Evolutionary conservation across 2,113 vertebrate species (phyloP).

Genomic region (Atractosteus spatula): DNA sequence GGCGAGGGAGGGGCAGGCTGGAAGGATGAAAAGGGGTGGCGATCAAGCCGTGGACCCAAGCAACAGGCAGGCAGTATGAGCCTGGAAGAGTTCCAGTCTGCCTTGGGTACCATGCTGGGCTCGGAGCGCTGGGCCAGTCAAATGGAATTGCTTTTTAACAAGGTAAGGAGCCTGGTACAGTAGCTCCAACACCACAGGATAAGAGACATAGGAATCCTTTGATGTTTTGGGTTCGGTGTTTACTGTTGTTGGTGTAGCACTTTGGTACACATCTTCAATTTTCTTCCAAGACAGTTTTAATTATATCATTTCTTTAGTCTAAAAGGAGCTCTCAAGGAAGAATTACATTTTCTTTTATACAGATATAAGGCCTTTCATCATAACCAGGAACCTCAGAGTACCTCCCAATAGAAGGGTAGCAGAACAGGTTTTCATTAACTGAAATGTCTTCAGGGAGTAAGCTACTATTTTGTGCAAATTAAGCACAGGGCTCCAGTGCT

Average conservation of each 20-base stretch:
- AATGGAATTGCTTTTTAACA: conserved; percentile 47
- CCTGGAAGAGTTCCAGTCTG: conserved; percentile 46
- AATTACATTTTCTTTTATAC: too few species aligned
- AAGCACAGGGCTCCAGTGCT: too few species aligned
- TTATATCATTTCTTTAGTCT: too few species aligned
- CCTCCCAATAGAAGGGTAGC: too few species aligned
- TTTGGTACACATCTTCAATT: background rate
- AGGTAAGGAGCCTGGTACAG: conserved; percentile 33
- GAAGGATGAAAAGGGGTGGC: background rate
- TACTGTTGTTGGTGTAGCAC: background rate
- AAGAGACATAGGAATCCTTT: background rate
- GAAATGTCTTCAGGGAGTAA: too few species aligned
- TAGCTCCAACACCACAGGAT: background rate
- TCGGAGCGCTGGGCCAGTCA: conserved; percentile 28
- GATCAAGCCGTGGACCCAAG: background rate
- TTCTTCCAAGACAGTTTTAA: too few species aligned
- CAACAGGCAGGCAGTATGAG: conserved; percentile 22
- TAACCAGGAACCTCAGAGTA: too few species aligned
- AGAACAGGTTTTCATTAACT: too few species aligned
- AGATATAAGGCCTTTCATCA: too few species aligned
- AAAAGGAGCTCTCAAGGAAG: too few species aligned
- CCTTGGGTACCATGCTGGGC: conserved; percentile 36
- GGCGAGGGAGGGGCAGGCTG: background rate
- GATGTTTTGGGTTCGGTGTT: background rate
- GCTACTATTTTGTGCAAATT: too few species aligned